Base-by-base conservation (phyloP, 2,113 vertebrate genomes). In the Catagonus wagneri region DNA sequence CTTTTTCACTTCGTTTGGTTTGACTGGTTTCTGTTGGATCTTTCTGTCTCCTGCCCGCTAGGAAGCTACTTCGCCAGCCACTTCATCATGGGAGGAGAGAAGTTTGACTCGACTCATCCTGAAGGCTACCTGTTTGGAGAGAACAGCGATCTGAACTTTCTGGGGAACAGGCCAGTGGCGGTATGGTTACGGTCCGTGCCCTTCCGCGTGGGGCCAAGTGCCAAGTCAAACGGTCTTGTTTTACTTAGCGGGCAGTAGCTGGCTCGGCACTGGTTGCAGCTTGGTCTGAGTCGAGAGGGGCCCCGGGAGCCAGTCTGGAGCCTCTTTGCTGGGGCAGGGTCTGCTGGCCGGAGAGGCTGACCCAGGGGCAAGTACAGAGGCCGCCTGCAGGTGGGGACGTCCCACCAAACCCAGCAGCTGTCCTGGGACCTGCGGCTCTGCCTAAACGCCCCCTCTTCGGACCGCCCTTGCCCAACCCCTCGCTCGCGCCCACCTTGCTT, bases 71-170 rank as follows among this genome's bases (percentile, higher is more conserved):
- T 99, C 44, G 99, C 99, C 98, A 99, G 98, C 98, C 99, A 99
- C 98, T 99, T 99, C 98, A 99, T 99, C 97, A 99, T 99, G 99
- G 99, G 99, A 39, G 99, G 99, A 36, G 99, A 99, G 98, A 99
- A 99, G 98, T 99, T 99, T 95, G 99, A 99, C 96, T 99, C 99
- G 75, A 99, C 99, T 1, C 99, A 99, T 91, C 99, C 99, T 0
- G 99, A 99, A 97, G 99, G 99, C 29, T 99, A 99, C 98, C 99
- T 99, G 94, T 99, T 99, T n/a, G 99, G 99, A 36, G 99, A 99
- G 98, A 99, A 99, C 99, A 99, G 99, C 8, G 99, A 99, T 97
- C 99, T 99, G 97, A 99, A 99, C 98, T 99, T 99, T 98, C 98
- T 99, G 97, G 99, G 99, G 71, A 99, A 98, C 98, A 99, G 99